Evolutionary conservation across 2,888 invertebrate genomes (phyloP).

Genomic region (Agrochola macilenta): DNA sequence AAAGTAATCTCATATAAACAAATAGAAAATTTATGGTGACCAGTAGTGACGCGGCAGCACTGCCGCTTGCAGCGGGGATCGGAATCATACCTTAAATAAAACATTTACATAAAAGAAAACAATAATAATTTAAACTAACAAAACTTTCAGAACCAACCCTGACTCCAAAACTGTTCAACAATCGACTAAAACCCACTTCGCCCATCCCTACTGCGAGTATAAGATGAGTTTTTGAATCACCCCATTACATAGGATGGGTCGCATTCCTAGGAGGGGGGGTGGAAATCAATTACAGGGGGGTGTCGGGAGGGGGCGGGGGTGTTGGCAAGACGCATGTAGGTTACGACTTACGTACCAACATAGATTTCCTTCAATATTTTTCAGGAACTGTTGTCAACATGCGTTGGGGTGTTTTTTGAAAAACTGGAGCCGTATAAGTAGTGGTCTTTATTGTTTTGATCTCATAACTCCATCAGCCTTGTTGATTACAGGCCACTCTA

Average conservation of each 20-base stretch:
- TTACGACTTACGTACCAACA: constrained; percentile 62
- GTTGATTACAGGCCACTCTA: not conserved
- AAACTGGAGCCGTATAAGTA: not conserved
- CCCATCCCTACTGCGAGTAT: constrained; percentile 64
- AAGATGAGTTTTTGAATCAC: constrained; percentile 80
- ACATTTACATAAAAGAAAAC: not conserved
- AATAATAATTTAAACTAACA: not conserved
- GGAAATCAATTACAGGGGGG: constrained; percentile 79
- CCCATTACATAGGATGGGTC: constrained; percentile 72
- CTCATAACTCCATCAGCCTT: not conserved
- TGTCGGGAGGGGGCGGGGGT: constrained; percentile 46
- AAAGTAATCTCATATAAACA: too few relatives aligned
- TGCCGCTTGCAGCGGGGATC: too few relatives aligned
- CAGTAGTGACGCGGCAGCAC: rapidly evolving
- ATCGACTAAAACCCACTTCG: constrained; percentile 55
- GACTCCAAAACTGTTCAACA: constrained; percentile 26
- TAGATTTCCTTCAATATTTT: constrained; percentile 64
- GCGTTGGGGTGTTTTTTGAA: constrained; percentile 13
- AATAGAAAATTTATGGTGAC: too few relatives aligned
- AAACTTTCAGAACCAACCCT: constrained; percentile 3
- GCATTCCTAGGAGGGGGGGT: constrained; percentile 74
- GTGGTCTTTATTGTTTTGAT: not conserved
- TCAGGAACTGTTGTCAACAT: constrained; percentile 53
- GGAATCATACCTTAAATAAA: too few relatives aligned
- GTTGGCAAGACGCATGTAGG: constrained; percentile 62